A percentile compares a stretch with the other conserved stretches of the same genome.
These are phyloP conservation scores for Chloroceryle inda DNA, from an alignment of 2,797 vertebrate genomes.

Conservation along the genomic window DNA sequence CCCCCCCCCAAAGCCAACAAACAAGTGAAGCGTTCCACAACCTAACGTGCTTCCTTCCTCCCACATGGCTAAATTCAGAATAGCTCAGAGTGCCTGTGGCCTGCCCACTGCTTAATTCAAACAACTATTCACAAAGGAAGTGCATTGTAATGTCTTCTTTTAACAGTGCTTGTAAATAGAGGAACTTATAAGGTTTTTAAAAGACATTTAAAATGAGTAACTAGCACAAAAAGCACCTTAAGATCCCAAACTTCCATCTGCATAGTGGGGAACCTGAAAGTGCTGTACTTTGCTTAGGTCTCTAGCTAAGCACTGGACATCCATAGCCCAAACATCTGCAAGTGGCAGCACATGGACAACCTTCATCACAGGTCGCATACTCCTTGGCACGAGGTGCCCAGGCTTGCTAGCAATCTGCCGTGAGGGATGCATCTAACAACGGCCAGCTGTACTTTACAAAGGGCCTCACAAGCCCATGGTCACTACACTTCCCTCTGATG, in stretches of 20 bases:
- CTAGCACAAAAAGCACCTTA: not conserved
- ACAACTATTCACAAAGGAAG: not conserved
- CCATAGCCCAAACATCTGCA: not conserved
- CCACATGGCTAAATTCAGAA: not conserved
- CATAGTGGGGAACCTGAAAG: not conserved
- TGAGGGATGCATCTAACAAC: not conserved
- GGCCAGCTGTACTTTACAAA: not conserved
- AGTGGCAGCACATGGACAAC: not conserved
- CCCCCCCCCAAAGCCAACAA: not conserved
- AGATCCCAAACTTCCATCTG: not conserved
- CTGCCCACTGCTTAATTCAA: not conserved
- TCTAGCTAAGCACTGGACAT: not conserved
- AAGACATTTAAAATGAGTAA: not conserved
- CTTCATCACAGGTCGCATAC: accelerated
- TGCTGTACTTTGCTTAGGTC: not conserved
- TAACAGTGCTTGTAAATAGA: not conserved
- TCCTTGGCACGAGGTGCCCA: not conserved
- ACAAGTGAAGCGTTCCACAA: not conserved
- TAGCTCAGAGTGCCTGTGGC: not conserved
- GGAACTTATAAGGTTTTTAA: not conserved
- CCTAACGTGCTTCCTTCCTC: not conserved
- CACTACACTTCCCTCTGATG: not conserved
- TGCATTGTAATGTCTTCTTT: not conserved
- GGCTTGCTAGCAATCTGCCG: not conserved
- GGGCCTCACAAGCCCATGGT: not conserved